Evolutionary conservation across 2,888 invertebrate genomes (phyloP).

Genomic region (Nebria brevicollis): DNA sequence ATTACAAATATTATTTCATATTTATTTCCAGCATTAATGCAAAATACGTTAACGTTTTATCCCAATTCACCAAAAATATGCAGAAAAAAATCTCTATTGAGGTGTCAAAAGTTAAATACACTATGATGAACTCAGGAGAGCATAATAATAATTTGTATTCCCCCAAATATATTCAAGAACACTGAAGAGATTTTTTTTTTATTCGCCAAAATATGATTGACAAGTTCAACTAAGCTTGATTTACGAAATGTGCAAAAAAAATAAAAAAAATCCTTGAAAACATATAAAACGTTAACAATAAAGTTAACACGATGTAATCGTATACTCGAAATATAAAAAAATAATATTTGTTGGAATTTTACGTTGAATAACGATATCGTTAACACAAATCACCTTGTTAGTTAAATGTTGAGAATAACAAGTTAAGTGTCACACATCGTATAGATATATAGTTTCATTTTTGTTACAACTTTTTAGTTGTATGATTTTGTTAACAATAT

Average conservation of each 20-base stretch:
- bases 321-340: conserved; percentile 26
- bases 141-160: conserved; percentile 25
- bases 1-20: background rate
- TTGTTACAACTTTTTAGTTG: background rate
- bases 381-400: conserved; percentile 2
- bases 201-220: conserved; percentile 29
- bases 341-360: background rate
- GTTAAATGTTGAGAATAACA: conserved; percentile 13
- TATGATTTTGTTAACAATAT: background rate
- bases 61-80: conserved; percentile 9
- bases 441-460: background rate
- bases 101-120: conserved; percentile 26
- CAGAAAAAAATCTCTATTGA: conserved; percentile 14
- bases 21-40: conserved; percentile 10
- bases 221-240: conserved; percentile 16
- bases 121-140: conserved; percentile 25
- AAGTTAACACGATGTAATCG: conserved; percentile 29
- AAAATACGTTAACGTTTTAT: background rate
- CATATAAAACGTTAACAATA: conserved; percentile 15
- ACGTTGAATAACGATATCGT: conserved; percentile 27
- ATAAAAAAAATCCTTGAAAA: conserved; percentile 20
- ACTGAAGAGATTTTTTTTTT: conserved; percentile 23
- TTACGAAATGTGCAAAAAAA: background rate
- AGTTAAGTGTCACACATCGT: background rate
- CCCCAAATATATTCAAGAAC: conserved; percentile 33